A percentile compares a stretch with the other conserved stretches of the same genome.
Evolutionary conservation across 2,888 invertebrate species (phyloP).

Genomic region (Drosophila histrio): DNA sequence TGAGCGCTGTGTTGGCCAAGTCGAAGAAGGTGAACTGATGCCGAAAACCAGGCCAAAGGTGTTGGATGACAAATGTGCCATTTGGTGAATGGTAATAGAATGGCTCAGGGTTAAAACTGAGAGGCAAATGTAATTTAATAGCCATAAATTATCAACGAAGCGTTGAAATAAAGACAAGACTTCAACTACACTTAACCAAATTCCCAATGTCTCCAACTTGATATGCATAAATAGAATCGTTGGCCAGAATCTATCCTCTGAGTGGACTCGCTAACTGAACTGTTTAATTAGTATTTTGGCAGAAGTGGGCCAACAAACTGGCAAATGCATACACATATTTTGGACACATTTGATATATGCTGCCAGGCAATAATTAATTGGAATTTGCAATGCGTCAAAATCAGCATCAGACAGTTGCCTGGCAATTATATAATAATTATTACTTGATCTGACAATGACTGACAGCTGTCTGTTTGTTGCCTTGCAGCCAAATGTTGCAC

Average conservation of each 20-base stretch:
- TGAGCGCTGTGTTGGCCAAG: conserved; percentile 23
- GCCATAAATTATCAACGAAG: conserved; percentile 57
- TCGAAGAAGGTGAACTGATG: conserved; percentile 5
- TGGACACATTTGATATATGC: conserved; percentile 15
- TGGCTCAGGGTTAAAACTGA: conserved; percentile 10
- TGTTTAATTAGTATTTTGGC: conserved; percentile 1
- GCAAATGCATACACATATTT: conserved; percentile 3
- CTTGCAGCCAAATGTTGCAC: conserved; percentile 48
- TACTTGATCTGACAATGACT: conserved; percentile 46
- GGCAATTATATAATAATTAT: conserved; percentile 68
- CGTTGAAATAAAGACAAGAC: conserved; percentile 45
- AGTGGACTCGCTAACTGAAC: background rate
- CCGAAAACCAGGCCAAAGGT: conserved; percentile 41
- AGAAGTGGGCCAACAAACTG: conserved; percentile 40
- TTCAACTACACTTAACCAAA: background rate
- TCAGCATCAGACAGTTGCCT: conserved; percentile 32
- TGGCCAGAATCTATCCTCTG: background rate
- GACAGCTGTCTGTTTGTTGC: conserved; percentile 48
- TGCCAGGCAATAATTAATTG: conserved; percentile 58
- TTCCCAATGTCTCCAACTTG: background rate
- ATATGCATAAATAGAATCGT: background rate
- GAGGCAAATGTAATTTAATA: conserved; percentile 63
- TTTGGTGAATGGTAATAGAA: conserved; percentile 9
- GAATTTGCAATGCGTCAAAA: conserved; percentile 62
- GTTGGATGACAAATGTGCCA: conserved; percentile 48